Evolutionary conservation across 2,888 invertebrate species (phyloP), one percentile per base, ranked within the genome.

Genomic region (Omphaloscelis lunosa): DNA sequence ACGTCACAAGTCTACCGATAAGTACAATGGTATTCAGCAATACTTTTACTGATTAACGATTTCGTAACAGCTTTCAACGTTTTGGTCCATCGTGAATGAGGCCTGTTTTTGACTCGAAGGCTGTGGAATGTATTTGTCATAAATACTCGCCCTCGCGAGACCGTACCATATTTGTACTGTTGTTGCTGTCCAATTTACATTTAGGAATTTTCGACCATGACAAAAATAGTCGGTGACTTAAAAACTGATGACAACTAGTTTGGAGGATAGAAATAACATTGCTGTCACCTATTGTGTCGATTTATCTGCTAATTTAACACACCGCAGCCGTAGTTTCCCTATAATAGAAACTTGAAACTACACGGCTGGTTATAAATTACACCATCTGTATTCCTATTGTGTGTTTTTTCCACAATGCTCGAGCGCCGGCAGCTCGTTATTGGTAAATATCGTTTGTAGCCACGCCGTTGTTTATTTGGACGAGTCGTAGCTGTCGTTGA

Each of bases 401-500:
- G 80, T 83, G 73, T 74, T 83, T 84, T 86, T 81, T 78, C 77
- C 72, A 79, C 75, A 85, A 80, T 80, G 74, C 76, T 68, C 75
- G 72, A 80, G 74, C 78, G 72, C 53, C 71, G 71, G 66, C 67
- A 72, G 74, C 76, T 75, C 70, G 63, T 75, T 81, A 81, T 83
- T 87, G 80, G 85, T 88, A 87, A 86, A 85, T 88, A 83, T 83
- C 66, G 68, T 72, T 77, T 68, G 77, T 72, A 71, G 72, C 72
- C 72, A 71, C 74, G 73, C 79, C 69, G 70, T 65, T 83, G 66
- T 83, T 93, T 94, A 96, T 92, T 96, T 97, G 74, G 96, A 95
- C 9, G 96, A 96, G 77, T 96, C 97, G 88, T 95, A 97, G 90
- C 96, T 96, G 85, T 97, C 97, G 89, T 95, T 96, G 84, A 97